Base-by-base conservation (phyloP, 2,888 invertebrate species). In the Mythimna albipuncta region DNA sequence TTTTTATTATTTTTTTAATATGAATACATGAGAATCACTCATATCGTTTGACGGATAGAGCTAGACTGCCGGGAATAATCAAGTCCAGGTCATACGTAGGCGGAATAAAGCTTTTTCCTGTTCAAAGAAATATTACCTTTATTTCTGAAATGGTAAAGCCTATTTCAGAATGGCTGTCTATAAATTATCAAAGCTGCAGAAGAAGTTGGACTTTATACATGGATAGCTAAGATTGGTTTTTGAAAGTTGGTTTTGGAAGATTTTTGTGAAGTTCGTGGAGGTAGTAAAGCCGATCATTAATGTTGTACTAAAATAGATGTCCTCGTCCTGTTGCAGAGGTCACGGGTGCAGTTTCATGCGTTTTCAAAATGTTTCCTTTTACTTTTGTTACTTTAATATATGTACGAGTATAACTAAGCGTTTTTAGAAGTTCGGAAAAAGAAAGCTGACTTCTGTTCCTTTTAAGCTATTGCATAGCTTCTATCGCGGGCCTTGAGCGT, bases 251-350 rank as follows among this genome's bases (percentile, higher is more conserved):
- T n/a, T 61, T 13, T 2, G n/a, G 16, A 26, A 16, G 6, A 41
- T 50, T 13, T 57, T 26, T 71, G 71, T 9, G 13, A 26, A 59
- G 10, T 41, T 26, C 10, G 44, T 55, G 55, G 26, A 72, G 47
- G 47, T 47, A 72, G 72, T 63, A 35, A 19, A 47, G 5, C 19
- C 16, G 63, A 75, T 75, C 75, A 63, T 76, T 70, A 63, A 69
- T 38, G 19, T 67, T 54, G 26, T 21, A 38, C 55, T 19, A 6
- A 62, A 62, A 75, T 52, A 52, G n/a, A 57, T 72, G 26, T 11
- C 54, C 47, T 19, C 32, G 32, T 32, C 26, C 13, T 47, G 26
- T 26, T 13, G 9, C 19, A 19, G 59, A 69, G 6, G 0, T 13
- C 16, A 10, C 7, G 13, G 44, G 0, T 26, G 35, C n/a, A 65